Evolutionary conservation across 53 echinoderm and acorn worm species (phyloP).

Genomic region (Stichopus horrens): DNA sequence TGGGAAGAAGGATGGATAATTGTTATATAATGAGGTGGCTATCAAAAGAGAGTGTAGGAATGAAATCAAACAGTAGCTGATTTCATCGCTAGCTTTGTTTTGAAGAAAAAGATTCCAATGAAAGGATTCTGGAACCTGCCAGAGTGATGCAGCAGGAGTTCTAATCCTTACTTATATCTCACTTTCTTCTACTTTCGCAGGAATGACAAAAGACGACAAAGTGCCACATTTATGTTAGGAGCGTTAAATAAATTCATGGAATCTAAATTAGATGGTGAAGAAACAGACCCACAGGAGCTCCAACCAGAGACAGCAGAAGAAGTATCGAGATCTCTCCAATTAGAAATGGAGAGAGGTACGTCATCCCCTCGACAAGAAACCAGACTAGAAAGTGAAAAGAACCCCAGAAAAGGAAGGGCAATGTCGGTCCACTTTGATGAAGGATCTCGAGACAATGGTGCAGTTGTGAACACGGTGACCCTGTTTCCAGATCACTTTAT

Average conservation of each 20-base stretch:
- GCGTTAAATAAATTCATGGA: constrained; percentile 39
- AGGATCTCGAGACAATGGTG: neutral
- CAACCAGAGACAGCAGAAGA: neutral
- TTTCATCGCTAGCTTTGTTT: too few relatives aligned
- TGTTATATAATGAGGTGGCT: too few relatives aligned
- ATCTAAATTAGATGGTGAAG: constrained; percentile 14
- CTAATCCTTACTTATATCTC: too few relatives aligned
- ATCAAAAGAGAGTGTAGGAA: too few relatives aligned
- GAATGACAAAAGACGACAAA: constrained; percentile 47
- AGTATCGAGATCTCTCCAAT: neutral
- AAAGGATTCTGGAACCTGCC: too few relatives aligned
- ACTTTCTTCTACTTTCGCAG: constrained; percentile 22
- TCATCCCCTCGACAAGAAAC: neutral
- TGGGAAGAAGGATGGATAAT: too few relatives aligned
- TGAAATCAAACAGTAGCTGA: too few relatives aligned
- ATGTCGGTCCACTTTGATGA: constrained; percentile 17
- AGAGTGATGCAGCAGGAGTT: too few relatives aligned
- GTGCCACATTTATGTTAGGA: constrained; percentile 27
- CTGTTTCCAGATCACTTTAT: neutral
- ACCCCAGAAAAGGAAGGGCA: neutral
- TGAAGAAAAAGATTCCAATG: too few relatives aligned
- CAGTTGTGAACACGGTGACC: neutral
- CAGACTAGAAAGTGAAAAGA: neutral
- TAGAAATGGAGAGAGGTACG: neutral
- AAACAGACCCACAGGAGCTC: neutral